These are phyloP conservation scores for Semotilus atromaculatus DNA, from an alignment of 2,797 vertebrate genomes.

Conservation along the genomic window DNA sequence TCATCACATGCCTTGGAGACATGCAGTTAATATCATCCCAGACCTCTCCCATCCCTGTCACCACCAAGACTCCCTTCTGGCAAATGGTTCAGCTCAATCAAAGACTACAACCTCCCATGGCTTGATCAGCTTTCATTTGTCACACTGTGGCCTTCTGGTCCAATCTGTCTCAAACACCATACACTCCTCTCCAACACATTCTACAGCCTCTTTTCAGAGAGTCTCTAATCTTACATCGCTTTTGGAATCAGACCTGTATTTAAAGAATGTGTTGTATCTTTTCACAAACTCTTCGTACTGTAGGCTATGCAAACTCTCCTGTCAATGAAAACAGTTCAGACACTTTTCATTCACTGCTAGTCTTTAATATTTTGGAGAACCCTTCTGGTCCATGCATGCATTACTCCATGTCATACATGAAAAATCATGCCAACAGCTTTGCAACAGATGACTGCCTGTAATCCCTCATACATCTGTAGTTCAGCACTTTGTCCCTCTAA, in stretches of 20 bases:
- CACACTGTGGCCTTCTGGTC: constrained; percentile 41
- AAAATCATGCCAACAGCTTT: constrained; percentile 55
- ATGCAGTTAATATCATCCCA: constrained; percentile 45
- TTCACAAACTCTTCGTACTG: neutral
- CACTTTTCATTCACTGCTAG: constrained; percentile 26
- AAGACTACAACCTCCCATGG: constrained; percentile 42
- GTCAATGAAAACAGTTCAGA: neutral
- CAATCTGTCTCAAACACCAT: constrained; percentile 27
- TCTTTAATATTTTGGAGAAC: constrained; percentile 41
- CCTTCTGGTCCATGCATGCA: constrained; percentile 44
- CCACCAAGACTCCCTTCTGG: constrained; percentile 39
- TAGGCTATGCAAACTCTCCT: neutral
- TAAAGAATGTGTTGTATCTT: constrained; percentile 1
- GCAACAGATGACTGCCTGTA: constrained; percentile 59
- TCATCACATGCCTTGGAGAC: constrained; percentile 40
- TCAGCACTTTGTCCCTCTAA: constrained; percentile 34
- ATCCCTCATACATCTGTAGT: constrained; percentile 54
- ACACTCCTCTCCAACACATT: constrained; percentile 9
- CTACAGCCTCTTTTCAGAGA: constrained; percentile 6
- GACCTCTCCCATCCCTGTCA: constrained; percentile 41
- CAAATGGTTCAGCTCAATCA: constrained; percentile 44
- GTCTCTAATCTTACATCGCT: neutral
- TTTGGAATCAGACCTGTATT: constrained; percentile 1
- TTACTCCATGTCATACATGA: constrained; percentile 56
- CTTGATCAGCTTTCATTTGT: constrained; percentile 50